phyloP scores from a whole-genome alignment of 92 coral and sea anemone species.

The Hydrozoanthus gracilis region DNA sequence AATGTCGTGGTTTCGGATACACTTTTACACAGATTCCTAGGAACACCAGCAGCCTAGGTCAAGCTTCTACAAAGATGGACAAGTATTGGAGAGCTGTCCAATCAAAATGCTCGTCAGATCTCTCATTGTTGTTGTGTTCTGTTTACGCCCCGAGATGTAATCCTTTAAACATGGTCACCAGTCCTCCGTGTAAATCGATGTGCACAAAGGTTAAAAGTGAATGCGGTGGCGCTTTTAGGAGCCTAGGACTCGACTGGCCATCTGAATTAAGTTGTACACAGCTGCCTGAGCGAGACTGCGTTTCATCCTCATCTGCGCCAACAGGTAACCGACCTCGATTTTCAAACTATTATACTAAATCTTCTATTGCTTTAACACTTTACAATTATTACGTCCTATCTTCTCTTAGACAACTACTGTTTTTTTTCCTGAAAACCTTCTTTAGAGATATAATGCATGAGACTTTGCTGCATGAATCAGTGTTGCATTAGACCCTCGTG shows the following conservation, averaged over 20 bases:
- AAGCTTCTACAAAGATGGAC: background rate
- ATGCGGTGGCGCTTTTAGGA: background rate
- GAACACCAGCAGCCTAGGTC: background rate
- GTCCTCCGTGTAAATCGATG: slow-evolving; percentile 18
- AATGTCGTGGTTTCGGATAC: slow-evolving; percentile 30
- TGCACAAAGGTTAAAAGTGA: slow-evolving; percentile 37
- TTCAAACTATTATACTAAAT: background rate
- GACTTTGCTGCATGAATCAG: no score
- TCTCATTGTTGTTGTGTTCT: slow-evolving; percentile 20
- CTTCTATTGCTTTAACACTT: no score
- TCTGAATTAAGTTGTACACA: slow-evolving; percentile 6
- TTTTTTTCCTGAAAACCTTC: background rate
- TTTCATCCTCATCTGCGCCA: slow-evolving; percentile 19
- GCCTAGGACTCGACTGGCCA: slow-evolving; percentile 27
- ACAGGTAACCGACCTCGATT: background rate
- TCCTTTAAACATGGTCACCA: slow-evolving; percentile 35
- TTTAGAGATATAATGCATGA: no score
- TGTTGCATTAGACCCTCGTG: no score
- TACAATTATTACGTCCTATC: no score
- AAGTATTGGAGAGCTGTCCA: slow-evolving; percentile 13
- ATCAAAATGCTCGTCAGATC: slow-evolving; percentile 33
- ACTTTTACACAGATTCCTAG: slow-evolving; percentile 26
- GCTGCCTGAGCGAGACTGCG: slow-evolving; percentile 26
- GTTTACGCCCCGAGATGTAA: slow-evolving; percentile 31
- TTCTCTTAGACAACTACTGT: background rate